A percentile compares a stretch with the other conserved stretches of the same genome.
These are phyloP conservation scores for Deilephila porcellus DNA, from an alignment of 2,888 invertebrate species.

Conservation along the genomic window DNA sequence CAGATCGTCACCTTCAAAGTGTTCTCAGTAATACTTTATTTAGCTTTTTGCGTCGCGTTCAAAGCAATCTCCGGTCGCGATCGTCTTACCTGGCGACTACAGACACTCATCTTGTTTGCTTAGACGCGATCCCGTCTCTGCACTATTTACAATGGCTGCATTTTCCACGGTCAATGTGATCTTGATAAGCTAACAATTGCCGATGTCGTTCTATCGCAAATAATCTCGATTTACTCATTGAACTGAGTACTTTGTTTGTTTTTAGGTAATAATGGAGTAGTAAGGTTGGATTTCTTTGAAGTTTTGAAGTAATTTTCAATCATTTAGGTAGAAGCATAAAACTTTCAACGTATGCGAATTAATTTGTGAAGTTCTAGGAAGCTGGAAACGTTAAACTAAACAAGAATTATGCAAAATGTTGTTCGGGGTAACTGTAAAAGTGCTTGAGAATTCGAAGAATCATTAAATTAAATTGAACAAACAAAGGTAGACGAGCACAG, in stretches of 20 bases:
- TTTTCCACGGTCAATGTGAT: background rate
- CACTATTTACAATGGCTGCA: slow-evolving; percentile 7
- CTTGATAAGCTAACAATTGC: background rate
- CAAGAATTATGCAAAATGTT: no score
- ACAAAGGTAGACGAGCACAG: background rate
- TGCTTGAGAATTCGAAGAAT: no score
- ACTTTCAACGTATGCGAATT: no score
- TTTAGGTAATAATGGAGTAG: no score
- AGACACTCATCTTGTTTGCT: slow-evolving; percentile 1
- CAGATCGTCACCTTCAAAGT: slow-evolving; percentile 1
- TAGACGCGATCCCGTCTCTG: background rate
- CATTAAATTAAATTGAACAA: background rate
- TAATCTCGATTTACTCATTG: background rate
- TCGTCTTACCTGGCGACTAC: slow-evolving; percentile 4
- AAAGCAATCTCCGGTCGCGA: slow-evolving; percentile 22
- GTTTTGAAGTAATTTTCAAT: no score
- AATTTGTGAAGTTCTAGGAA: no score
- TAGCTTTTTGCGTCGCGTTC: slow-evolving; percentile 7
- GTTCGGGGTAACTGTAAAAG: no score
- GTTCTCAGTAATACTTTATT: slow-evolving; percentile 2
- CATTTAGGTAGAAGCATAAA: no score
- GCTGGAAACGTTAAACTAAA: no score
- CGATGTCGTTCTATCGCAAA: slow-evolving; percentile 13
- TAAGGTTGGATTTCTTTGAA: no score
- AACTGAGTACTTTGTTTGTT: background rate